These are phyloP conservation scores for Dryadula phaetusa DNA, from an alignment of 2,888 invertebrate genomes.

Conservation along the genomic window DNA sequence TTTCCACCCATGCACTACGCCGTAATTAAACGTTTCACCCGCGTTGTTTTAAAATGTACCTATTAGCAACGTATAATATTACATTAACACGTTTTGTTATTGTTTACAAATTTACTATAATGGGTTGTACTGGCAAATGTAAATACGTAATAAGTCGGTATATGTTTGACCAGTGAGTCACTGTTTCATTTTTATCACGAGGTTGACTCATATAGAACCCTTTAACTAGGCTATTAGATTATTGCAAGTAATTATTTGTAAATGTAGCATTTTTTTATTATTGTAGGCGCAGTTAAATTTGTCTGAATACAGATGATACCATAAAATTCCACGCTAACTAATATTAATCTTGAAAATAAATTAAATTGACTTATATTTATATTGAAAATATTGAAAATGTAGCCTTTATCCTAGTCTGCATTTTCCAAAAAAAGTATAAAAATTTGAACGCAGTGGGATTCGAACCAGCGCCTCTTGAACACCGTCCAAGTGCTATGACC, in stretches of 20 bases:
- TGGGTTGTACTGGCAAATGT: background rate
- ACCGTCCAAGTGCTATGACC: too few relatives aligned
- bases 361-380: too few relatives aligned
- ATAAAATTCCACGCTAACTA: background rate
- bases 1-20: slow-evolving; percentile 27
- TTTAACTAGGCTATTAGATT: slow-evolving; percentile 10
- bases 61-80: slow-evolving; percentile 25
- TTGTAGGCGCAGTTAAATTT: background rate
- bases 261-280: background rate
- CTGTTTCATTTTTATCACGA: background rate
- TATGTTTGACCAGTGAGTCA: slow-evolving; percentile 7
- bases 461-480: too few relatives aligned
- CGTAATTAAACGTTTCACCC: slow-evolving; percentile 28
- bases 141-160: slow-evolving; percentile 1
- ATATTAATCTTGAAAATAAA: too few relatives aligned
- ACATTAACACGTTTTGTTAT: slow-evolving; percentile 27
- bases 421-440: too few relatives aligned
- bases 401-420: too few relatives aligned
- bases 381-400: background rate
- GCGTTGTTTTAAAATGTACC: slow-evolving; percentile 23
- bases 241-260: background rate
- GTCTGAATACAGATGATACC: background rate
- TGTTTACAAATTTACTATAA: slow-evolving; percentile 29
- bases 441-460: too few relatives aligned
- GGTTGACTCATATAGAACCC: slow-evolving; percentile 9